Percentiles rank a stretch among this genome's conserved stretches.
Evolutionary conservation across 2,888 invertebrate species (phyloP).

Genomic region (Pristionchus maxplancki): DNA sequence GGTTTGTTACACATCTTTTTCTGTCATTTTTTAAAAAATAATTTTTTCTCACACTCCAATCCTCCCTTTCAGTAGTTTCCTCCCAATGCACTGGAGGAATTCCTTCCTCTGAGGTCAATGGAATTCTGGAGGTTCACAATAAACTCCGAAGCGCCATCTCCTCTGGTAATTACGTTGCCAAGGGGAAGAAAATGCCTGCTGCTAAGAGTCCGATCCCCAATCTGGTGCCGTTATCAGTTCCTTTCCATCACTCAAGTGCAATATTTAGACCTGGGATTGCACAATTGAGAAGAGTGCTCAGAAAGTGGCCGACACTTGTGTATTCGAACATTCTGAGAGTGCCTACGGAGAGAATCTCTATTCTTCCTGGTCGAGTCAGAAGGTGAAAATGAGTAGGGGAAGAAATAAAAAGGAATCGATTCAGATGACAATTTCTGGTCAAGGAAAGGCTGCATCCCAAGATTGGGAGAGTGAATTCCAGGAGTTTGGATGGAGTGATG

Average conservation of each 20-base stretch:
- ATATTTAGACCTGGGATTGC: background rate
- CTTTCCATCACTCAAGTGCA: background rate
- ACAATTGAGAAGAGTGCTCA: slow-evolving; percentile 2
- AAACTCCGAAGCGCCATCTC: background rate
- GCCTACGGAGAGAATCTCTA: slow-evolving; percentile 6
- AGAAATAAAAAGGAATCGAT: background rate
- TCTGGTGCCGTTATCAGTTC: background rate
- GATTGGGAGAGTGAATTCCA: slow-evolving; percentile 58
- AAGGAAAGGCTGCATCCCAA: background rate
- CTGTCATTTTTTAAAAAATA: no score
- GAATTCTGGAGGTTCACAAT: background rate
- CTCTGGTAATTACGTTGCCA: background rate
- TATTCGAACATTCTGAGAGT: background rate
- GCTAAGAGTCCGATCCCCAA: background rate
- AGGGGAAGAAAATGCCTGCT: background rate
- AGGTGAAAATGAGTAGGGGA: background rate
- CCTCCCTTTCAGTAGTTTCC: background rate
- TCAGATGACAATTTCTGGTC: background rate
- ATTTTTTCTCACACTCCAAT: no score
- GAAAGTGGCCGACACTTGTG: slow-evolving; percentile 10
- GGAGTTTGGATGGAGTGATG: slow-evolving; percentile 56
- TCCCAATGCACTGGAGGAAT: slow-evolving; percentile 10
- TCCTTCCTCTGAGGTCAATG: slow-evolving; percentile 18
- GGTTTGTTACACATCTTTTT: background rate
- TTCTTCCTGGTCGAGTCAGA: background rate